These are phyloP conservation scores for Trichoplusia ni DNA, from an alignment of 1,140 invertebrate species.

Conservation along the genomic window DNA sequence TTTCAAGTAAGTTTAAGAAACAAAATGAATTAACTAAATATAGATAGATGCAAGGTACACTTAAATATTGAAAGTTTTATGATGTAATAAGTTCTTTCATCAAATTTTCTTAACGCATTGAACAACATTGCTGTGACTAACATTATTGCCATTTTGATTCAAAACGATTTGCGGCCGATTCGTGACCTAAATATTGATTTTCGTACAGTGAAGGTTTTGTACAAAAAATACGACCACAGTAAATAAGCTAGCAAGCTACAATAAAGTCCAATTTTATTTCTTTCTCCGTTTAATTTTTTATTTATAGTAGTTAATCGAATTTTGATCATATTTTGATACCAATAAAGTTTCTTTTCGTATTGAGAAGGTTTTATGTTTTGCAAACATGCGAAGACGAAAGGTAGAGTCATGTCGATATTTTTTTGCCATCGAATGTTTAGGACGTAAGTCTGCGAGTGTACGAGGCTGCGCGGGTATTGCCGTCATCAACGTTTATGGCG, in stretches of 20 bases:
- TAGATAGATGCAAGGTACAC: too few relatives aligned
- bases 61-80: too few relatives aligned
- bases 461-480: background rate
- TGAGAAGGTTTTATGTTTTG: slow-evolving; percentile 16
- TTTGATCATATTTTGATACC: background rate
- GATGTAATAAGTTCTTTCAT: too few relatives aligned
- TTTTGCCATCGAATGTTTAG: slow-evolving; percentile 14
- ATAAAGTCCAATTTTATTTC: slow-evolving; percentile 18
- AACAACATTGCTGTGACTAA: too few relatives aligned
- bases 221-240: slow-evolving; percentile 1
- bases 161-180: slow-evolving; percentile 36
- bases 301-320: slow-evolving; percentile 4
- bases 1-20: too few relatives aligned
- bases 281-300: background rate
- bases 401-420: slow-evolving; percentile 25
- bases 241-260: background rate
- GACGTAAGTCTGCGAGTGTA: background rate
- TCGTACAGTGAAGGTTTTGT: slow-evolving; percentile 10
- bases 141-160: slow-evolving; percentile 2
- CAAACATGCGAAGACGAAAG: slow-evolving; percentile 25
- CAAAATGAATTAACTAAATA: too few relatives aligned
- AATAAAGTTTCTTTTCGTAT: background rate
- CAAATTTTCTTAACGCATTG: too few relatives aligned
- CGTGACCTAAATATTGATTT: slow-evolving; percentile 62
- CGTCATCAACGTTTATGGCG: background rate